Evolutionary conservation across 2,888 invertebrate species (phyloP), one percentile per base, ranked within the genome.

Genomic region (Heteromyza rotundicornis): DNA sequence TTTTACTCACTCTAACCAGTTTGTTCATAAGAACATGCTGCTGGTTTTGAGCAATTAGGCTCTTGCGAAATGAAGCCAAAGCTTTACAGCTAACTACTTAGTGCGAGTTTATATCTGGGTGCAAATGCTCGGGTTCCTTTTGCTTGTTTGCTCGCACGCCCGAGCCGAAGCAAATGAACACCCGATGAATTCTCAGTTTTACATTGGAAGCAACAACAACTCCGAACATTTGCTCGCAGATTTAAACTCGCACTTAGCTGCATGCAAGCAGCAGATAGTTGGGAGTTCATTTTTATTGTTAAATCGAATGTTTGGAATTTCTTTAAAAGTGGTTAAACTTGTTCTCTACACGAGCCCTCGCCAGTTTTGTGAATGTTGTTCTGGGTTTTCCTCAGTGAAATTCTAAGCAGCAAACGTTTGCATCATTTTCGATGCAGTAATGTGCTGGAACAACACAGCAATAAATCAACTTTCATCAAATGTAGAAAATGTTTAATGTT

Each of bases 281-380:
- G 20, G 20, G 22, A 54, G 54, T 36, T 36, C 20, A 47, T 3
- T 47, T 47, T 47, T 47, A 19, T 47, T 10, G 36, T 19, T 14
- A 36, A 54, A 19, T 35, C 10, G 19, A 47, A 47, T 47, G 47
- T 47, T 47, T 47, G 47, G 47, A 47, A 47, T 47, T 47, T 47
- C 14, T 47, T 2, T 14, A 51, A 54, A 54, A 54, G 36, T 20
- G 54, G 54, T 54, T 54, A 20, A 19, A 54, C 54, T 54, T 36
- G 54, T 54, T 54, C 36, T 12, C 54, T 20, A 20, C 36, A 14
- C 1, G 5, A 20, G 36, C 32, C 54, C 40, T 32, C 36, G 35
- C 12, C 54, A 54, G 54, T 20, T 36, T 35, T 54, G 54, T 35
- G 14, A 16, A 14, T 20, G 35, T n/a, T 16, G 32, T 54, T 12